Conservation (phyloP, 2,888 invertebrate species). For the Tenthredo amoena region DNA sequence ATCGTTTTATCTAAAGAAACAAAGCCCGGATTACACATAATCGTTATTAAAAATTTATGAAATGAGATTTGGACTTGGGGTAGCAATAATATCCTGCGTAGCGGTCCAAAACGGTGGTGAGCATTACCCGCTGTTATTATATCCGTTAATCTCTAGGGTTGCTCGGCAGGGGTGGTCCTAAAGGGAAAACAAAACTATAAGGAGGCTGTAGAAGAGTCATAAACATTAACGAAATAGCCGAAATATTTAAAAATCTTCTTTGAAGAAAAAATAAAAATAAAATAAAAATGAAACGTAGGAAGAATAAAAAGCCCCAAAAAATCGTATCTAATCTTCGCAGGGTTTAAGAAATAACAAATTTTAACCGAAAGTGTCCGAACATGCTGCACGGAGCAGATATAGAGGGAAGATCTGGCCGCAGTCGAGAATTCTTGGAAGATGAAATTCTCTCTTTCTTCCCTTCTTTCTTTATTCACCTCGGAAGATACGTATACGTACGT, state of each 20-base stretch:
- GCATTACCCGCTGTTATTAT: conserved; percentile 41
- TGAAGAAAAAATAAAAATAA: not conserved
- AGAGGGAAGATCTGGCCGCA: not conserved
- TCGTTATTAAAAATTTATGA: conserved; percentile 30
- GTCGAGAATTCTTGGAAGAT: conserved; percentile 24
- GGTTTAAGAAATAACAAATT: not conserved
- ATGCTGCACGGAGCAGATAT: not conserved
- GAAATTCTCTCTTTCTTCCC: not conserved
- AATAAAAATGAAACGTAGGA: not conserved
- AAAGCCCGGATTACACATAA: conserved; percentile 24
- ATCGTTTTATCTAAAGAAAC: not conserved
- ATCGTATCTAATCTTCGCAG: conserved; percentile 28
- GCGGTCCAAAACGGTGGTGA: conserved; percentile 37
- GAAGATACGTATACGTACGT: conserved; percentile 8
- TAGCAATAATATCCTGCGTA: not conserved
- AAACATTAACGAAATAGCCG: not conserved
- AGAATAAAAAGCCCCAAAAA: not conserved
- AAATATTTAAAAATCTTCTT: not conserved
- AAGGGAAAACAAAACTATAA: conserved; percentile 16
- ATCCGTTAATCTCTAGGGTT: conserved; percentile 47
- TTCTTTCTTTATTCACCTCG: not conserved
- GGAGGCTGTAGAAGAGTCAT: not conserved
- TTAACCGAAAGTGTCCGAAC: not conserved
- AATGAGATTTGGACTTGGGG: not conserved
- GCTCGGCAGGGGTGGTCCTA: conserved; percentile 24